Evolutionary conservation across 2,797 vertebrate genomes (phyloP), one percentile per base, ranked within the genome.

Genomic region (Scolopax bukidnonensis): DNA sequence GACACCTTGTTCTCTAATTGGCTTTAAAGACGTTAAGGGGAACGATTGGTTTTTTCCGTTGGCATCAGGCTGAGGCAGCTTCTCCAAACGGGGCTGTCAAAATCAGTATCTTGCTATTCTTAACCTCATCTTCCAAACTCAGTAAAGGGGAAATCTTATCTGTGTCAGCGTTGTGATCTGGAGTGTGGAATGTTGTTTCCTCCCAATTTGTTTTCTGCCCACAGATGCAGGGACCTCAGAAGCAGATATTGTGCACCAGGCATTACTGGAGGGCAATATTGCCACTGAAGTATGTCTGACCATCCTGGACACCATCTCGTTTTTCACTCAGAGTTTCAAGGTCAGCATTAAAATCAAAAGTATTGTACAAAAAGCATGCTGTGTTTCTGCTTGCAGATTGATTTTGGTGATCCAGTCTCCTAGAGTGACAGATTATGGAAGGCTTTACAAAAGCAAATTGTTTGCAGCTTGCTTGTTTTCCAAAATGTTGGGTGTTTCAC

Each of bases 271-370:
- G 94, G 99, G 99, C 28, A 99, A 99, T 95, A 98, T 98, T 50
- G 98, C 99, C 64, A 99, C 99, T 0, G 99, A 99, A 96, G 98
- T 99, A 63, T 98, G 98, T 90, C 98, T 99, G 17, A 99, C 98
- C 5, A 98, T 99, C 32, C 97, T 99, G 95, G 99, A 99, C 64
- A 98, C 99, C 84, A 98, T 99, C 60, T 98, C 99, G 1, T 98
- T 99, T 92, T 99, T 99, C 96, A 98, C 98, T 40, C 99, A 99
- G 96, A 99, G 98, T 87, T 99, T 99, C 96, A 99, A 99, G 99
- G 99, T 99, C 90, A 98, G 95, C 50, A 85, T 43, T 76, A 75
- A 89, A 87, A 87, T 38, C 6, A 63, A 38, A 75, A 90, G 27
- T 10, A 21, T 47, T 23, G 45, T 19, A 47, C 20, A 47, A 41